phyloP scores from a whole-genome alignment of 2,113 vertebrate genomes.

The Catharus minimus region DNA sequence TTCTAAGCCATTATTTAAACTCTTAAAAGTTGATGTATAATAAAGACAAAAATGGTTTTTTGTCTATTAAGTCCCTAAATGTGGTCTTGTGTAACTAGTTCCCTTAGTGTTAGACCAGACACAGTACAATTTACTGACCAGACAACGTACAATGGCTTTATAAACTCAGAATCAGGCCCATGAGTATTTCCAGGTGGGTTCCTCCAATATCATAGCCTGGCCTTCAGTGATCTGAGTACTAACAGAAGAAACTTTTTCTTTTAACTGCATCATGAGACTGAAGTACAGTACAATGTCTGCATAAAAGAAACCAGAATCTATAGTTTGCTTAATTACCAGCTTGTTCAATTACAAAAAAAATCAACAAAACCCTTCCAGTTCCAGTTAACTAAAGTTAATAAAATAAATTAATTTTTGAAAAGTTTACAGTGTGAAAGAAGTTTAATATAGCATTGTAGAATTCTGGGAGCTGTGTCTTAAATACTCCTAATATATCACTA shows the following conservation, averaged over 20 bases:
- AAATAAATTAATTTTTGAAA: background rate
- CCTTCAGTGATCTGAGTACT: background rate
- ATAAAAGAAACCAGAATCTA: background rate
- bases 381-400: background rate
- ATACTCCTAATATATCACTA: background rate
- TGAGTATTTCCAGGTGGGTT: background rate
- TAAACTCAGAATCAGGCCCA: background rate
- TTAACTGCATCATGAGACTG: background rate
- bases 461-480: background rate
- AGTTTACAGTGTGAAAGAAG: background rate
- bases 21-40: background rate
- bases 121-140: too few relatives aligned
- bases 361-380: background rate
- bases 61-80: background rate
- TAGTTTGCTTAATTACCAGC: background rate
- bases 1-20: background rate
- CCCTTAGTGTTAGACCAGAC: background rate
- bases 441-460: background rate
- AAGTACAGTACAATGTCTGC: background rate
- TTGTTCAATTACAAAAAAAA: background rate
- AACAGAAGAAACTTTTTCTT: background rate
- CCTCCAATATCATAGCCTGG: background rate
- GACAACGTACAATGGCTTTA: background rate
- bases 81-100: background rate
- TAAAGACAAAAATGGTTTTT: background rate